Evolutionary conservation across 2,113 vertebrate genomes (phyloP).

Genomic region (Oxyruncus cristatus): DNA sequence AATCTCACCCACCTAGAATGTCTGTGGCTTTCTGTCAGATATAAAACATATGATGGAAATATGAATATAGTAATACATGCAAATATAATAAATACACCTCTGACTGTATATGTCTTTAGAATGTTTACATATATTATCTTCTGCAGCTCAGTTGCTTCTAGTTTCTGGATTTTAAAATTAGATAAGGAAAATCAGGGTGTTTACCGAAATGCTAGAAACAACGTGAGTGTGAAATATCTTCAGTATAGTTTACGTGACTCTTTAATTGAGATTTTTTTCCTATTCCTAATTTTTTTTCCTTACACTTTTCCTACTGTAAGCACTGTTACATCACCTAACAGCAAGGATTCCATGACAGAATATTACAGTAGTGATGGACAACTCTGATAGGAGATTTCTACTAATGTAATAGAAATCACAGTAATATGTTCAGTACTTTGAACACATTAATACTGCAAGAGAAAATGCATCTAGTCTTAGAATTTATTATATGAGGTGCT

Average conservation of each 20-base stretch:
- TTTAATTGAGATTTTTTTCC: background rate
- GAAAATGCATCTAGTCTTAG: background rate
- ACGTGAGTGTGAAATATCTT: background rate
- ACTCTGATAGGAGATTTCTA: background rate
- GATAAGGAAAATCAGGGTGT: background rate
- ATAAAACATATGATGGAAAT: background rate
- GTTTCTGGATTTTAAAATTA: background rate
- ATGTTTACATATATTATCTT: background rate
- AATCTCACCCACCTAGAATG: background rate
- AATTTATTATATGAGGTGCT: background rate
- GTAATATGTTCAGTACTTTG: background rate
- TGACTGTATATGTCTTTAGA: background rate
- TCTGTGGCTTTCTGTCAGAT: background rate
- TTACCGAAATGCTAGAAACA: background rate
- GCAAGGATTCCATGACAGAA: background rate
- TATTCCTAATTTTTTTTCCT: too few species aligned
- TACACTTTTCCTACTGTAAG: background rate
- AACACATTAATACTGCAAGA: background rate
- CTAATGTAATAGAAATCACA: background rate
- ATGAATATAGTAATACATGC: background rate
- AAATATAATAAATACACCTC: background rate
- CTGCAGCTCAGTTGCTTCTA: background rate
- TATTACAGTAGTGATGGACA: background rate
- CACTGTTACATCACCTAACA: background rate
- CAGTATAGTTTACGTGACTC: background rate